Evolutionary conservation across 2,797 vertebrate species (phyloP).

Genomic region (Microtus californicus): DNA sequence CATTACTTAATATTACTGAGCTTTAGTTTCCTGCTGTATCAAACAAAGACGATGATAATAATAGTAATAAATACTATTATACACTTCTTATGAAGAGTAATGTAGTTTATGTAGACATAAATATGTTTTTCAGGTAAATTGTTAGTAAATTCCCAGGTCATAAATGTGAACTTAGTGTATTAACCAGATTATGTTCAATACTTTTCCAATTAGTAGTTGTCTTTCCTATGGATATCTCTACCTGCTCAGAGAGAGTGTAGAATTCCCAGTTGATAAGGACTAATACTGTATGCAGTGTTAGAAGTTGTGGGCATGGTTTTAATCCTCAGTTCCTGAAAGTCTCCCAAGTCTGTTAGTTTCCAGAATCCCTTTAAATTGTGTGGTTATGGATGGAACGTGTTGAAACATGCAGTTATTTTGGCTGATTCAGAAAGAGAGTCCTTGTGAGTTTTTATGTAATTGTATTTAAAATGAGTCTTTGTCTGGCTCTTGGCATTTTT

Average conservation of each 20-base stretch:
- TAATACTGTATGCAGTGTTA: background rate
- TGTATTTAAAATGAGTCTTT: background rate
- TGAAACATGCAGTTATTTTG: background rate
- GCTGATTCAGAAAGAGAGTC: background rate
- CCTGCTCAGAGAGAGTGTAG: background rate
- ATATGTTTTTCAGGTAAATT: background rate
- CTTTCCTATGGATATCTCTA: background rate
- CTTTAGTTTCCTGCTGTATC: background rate
- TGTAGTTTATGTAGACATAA: background rate
- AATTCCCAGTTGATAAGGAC: background rate
- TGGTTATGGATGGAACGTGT: background rate
- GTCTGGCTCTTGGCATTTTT: background rate
- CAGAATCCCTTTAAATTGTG: background rate
- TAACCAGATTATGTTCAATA: background rate
- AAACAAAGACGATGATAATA: background rate
- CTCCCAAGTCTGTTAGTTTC: slow-evolving; percentile 21
- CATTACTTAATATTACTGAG: background rate
- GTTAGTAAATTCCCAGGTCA: slow-evolving; percentile 1
- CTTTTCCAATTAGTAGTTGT: background rate
- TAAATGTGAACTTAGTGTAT: background rate
- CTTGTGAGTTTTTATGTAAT: background rate
- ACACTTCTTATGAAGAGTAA: background rate
- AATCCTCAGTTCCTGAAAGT: slow-evolving; percentile 34
- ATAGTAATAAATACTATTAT: background rate
- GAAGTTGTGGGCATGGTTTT: slow-evolving; percentile 23